A percentile compares a stretch with the other conserved stretches of the same genome.
phyloP scores from a whole-genome alignment of 2,797 vertebrate genomes.

The Zenarchopterus dispar region DNA sequence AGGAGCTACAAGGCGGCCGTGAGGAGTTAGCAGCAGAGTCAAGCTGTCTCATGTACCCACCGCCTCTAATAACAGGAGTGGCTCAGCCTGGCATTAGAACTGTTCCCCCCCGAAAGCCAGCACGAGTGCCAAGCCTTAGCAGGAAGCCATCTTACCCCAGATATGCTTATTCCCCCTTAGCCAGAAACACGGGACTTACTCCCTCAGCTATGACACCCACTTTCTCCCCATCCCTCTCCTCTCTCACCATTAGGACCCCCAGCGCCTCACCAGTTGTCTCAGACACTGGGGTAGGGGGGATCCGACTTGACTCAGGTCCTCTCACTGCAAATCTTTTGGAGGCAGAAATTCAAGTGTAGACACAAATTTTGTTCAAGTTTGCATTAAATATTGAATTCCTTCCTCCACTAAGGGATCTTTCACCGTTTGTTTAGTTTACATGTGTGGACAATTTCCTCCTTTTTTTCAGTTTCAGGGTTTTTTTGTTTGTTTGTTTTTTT shows the following conservation, averaged over 20 bases:
- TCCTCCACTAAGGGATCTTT: not conserved
- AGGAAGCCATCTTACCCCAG: constrained; percentile 78
- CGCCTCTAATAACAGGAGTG: constrained; percentile 89
- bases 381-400: constrained; percentile 10
- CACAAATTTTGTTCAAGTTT: constrained; percentile 1
- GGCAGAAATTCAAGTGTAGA: constrained; percentile 85
- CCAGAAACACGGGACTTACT: constrained; percentile 78
- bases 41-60: constrained; percentile 84
- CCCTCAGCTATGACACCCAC: constrained; percentile 85
- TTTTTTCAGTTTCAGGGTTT: not conserved
- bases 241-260: constrained; percentile 84
- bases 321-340: constrained; percentile 78
- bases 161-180: constrained; percentile 79
- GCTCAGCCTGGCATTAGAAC: constrained; percentile 89
- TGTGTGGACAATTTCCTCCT: not conserved
- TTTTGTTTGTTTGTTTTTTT: not conserved
- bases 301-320: constrained; percentile 73
- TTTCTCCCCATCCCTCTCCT: constrained; percentile 89
- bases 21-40: constrained; percentile 78
- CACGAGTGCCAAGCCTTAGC: constrained; percentile 51
- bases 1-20: constrained; percentile 74
- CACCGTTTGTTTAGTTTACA: constrained; percentile 9
- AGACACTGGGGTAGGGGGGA: constrained; percentile 74
- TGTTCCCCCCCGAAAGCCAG: constrained; percentile 84
- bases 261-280: constrained; percentile 81